Percentiles rank a stretch among this genome's conserved stretches.
Conservation (phyloP, 2,113 vertebrate genomes). For the Eulacestoma nigropectus region DNA sequence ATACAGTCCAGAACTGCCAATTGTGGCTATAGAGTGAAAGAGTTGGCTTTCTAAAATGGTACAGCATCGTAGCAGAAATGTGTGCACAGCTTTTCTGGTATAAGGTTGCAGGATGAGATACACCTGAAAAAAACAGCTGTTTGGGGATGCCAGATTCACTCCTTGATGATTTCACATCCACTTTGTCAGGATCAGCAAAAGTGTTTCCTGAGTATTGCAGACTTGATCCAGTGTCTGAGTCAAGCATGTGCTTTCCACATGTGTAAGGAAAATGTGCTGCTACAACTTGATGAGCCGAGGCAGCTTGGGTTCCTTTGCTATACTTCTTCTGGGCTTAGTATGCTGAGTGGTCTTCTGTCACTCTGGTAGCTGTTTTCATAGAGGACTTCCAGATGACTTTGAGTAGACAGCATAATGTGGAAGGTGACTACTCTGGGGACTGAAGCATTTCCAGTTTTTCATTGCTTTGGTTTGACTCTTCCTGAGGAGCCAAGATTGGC, state of each 20-base stretch:
- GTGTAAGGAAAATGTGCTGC: not conserved
- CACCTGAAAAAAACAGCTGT: not conserved
- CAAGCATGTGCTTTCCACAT: not conserved
- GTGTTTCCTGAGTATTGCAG: not conserved
- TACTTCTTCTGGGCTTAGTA: not conserved
- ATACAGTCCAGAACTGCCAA: not conserved
- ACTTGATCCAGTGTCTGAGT: not conserved
- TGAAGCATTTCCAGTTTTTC: not conserved
- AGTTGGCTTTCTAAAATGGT: not conserved
- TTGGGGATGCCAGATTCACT: not conserved
- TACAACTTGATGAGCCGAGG: not conserved
- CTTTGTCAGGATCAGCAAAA: not conserved
- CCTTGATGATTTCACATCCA: not conserved
- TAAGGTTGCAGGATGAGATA: not conserved
- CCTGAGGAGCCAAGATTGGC: not conserved
- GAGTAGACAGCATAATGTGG: not conserved
- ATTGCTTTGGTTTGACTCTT: not conserved
- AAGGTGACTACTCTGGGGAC: not conserved
- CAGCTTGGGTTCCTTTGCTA: not conserved
- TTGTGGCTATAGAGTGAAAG: not conserved
- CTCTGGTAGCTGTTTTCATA: not conserved
- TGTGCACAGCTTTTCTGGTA: not conserved
- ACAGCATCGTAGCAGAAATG: not conserved
- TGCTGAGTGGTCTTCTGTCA: not conserved
- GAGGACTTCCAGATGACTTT: not conserved